Evolutionary conservation across 1,140 invertebrate genomes (phyloP).

Genomic region (Heliconius melpomene): DNA sequence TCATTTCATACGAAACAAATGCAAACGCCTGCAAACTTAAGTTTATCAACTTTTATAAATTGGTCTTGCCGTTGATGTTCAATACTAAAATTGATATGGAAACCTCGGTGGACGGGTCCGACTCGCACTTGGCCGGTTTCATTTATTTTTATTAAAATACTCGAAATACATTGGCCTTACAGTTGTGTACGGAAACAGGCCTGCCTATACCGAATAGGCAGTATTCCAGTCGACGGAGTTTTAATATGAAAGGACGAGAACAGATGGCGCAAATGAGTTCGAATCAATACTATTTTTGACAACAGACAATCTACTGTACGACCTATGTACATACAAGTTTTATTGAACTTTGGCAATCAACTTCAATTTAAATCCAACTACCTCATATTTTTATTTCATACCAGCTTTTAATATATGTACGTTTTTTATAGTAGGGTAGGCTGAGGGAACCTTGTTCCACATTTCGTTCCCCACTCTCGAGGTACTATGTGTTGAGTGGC

Average conservation of each 20-base stretch:
- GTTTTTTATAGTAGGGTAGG: no score
- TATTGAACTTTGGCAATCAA: not conserved
- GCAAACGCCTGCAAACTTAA: no score
- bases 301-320: not conserved
- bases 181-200: not conserved
- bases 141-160: slow-evolving; percentile 17
- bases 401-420: not conserved
- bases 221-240: slow-evolving; percentile 15
- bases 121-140: not conserved
- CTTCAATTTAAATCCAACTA: not conserved
- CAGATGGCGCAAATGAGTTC: slow-evolving; percentile 10
- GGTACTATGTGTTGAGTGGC: no score
- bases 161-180: slow-evolving; percentile 16
- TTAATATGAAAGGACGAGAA: slow-evolving; percentile 27
- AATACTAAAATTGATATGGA: no score
- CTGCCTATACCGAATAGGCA: not conserved
- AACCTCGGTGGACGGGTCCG: no score
- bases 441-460: no score
- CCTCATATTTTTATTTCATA: not conserved
- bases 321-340: not conserved
- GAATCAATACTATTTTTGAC: not conserved
- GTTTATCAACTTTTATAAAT: no score
- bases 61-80: no score
- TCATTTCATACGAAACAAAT: no score
- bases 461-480: no score